Conservation (phyloP, 2,797 vertebrate species). For the Chelonia mydas region DNA sequence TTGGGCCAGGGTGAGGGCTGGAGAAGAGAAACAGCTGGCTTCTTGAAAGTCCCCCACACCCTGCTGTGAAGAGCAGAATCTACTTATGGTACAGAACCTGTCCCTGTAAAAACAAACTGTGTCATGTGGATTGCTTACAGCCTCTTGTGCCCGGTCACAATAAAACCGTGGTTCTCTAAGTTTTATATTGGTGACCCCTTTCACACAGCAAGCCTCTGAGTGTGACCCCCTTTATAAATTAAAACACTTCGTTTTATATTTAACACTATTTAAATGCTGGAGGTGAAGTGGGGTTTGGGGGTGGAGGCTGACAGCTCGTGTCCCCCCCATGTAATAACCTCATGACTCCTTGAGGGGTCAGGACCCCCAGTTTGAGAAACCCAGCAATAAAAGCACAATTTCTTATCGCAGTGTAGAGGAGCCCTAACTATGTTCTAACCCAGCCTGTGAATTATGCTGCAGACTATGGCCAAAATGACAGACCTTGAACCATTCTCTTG, state of each 20-base stretch:
- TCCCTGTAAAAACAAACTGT: background rate
- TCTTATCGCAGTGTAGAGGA: background rate
- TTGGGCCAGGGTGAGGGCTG: background rate
- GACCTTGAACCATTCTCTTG: fast-evolving
- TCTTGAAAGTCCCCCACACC: background rate
- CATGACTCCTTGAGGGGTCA: too few species aligned
- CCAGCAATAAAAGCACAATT: background rate
- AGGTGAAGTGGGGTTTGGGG: too few species aligned
- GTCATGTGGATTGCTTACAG: background rate
- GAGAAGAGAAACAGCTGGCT: background rate
- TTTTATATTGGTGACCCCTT: too few species aligned
- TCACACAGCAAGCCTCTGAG: too few species aligned
- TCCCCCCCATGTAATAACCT: too few species aligned
- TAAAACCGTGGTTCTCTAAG: too few species aligned
- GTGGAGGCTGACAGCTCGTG: too few species aligned
- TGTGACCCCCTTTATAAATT: too few species aligned
- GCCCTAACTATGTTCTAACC: background rate
- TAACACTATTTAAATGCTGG: too few species aligned
- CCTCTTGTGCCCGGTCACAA: background rate
- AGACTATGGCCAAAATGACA: background rate
- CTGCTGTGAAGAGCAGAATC: background rate
- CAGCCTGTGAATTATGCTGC: background rate
- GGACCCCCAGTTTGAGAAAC: too few species aligned
- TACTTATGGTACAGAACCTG: background rate
- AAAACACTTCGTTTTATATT: too few species aligned